Evolutionary conservation across 2,888 invertebrate species (phyloP).

Genomic region (Ophioninae sp.): DNA sequence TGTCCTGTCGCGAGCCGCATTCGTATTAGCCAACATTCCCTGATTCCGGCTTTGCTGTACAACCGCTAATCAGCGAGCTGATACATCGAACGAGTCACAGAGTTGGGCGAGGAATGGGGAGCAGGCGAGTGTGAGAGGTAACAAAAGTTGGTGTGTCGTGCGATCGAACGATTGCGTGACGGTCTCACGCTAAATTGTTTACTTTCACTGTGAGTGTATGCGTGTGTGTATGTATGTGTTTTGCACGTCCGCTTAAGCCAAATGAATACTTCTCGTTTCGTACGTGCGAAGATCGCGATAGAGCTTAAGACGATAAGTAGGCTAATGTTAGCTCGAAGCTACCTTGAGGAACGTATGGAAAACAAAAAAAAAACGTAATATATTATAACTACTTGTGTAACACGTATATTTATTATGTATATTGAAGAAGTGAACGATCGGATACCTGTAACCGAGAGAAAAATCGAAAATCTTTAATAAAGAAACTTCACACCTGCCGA

Average conservation of each 20-base stretch:
- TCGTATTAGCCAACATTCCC: constrained; percentile 60
- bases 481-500: constrained; percentile 42
- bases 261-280: constrained; percentile 52
- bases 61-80: constrained; percentile 36
- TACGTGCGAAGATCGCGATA: constrained; percentile 25
- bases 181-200: constrained; percentile 9
- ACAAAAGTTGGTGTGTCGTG: constrained; percentile 32
- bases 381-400: constrained; percentile 27
- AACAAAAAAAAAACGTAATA: constrained; percentile 39
- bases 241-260: constrained; percentile 54
- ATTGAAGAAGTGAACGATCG: not conserved
- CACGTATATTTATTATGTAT: constrained; percentile 37
- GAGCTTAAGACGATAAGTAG: constrained; percentile 35
- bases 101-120: constrained; percentile 10
- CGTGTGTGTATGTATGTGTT: not conserved
- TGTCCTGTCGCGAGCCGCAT: constrained; percentile 48
- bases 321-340: constrained; percentile 16
- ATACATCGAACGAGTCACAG: constrained; percentile 37
- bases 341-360: constrained; percentile 32
- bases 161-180: constrained; percentile 47
- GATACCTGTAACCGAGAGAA: constrained; percentile 15
- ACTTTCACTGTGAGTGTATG: not conserved
- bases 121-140: constrained; percentile 4
- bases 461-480: constrained; percentile 32
- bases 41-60: constrained; percentile 48